Evolutionary conservation across 1,140 invertebrate genomes (phyloP), one percentile per base, ranked within the genome.

Genomic region (Diachasma alloeum): DNA sequence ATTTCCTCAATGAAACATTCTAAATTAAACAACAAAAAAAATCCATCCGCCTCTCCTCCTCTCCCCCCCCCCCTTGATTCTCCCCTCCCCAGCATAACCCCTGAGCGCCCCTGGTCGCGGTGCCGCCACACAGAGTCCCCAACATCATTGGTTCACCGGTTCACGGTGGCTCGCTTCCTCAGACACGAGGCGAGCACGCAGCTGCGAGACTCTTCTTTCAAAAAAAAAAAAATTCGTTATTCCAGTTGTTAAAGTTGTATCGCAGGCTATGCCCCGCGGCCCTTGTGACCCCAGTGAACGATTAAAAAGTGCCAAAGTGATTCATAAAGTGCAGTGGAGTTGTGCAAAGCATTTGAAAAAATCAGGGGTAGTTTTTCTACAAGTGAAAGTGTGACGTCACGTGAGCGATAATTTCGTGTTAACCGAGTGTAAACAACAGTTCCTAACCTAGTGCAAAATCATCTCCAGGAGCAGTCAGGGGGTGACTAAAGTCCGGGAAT

Each of bases 121-220:
- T 77, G 76, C 68, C 74, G 74, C 78, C 78, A 67, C 72, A 73
- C 72, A 69, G 75, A 68, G 77, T 69, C 78, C 80, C 68, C 71
- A 22, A 76, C 82, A 85, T 83, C 83, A 87, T 87, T 86, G 86
- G 86, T 86, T 86, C 85, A 82, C 85, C 83, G 81, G 82, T 81
- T 83, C 71, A 75, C 72, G 76, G 59, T 68, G 71, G 67, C 63
- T 74, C 19, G 17, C 22, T 63, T 79, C 80, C 83, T 80, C 79
- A 84, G 77, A 76, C 84, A 83, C 78, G 82, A 81, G 81, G 79
- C 81, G 79, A 79, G 77, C 81, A 84, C 85, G 84, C 85, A 82
- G 83, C 85, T 84, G 84, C 83, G 80, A 48, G 46, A 48, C 77
- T 75, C 76, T 72, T 79, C 78, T 81, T 69, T 76, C 6, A 31